These are phyloP conservation scores for Megastigmus dorsalis DNA, from an alignment of 2,888 invertebrate species.

Conservation along the genomic window DNA sequence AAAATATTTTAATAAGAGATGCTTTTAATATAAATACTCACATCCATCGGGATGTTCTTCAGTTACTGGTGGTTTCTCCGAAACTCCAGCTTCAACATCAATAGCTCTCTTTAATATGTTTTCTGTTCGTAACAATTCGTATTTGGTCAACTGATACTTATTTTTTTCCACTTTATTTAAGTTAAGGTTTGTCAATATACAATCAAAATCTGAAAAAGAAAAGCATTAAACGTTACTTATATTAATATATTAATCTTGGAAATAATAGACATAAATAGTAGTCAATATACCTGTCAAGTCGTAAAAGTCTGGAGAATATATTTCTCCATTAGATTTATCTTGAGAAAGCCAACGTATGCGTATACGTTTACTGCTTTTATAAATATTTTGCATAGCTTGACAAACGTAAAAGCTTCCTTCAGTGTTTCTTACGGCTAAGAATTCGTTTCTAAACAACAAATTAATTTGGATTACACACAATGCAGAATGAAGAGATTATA, in stretches of 20 bases:
- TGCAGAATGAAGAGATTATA: neutral
- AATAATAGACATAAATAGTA: neutral
- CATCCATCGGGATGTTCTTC: slow-evolving; percentile 91
- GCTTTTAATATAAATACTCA: slow-evolving; percentile 76
- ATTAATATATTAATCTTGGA: neutral
- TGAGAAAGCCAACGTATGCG: slow-evolving; percentile 93
- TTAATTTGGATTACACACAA: neutral
- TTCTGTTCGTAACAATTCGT: slow-evolving; percentile 86
- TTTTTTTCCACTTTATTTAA: slow-evolving; percentile 84
- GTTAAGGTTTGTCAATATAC: slow-evolving; percentile 90
- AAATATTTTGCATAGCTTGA: slow-evolving; percentile 93
- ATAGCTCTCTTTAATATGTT: slow-evolving; percentile 90
- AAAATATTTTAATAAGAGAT: too few species aligned
- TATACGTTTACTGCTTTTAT: slow-evolving; percentile 88
- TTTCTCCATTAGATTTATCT: slow-evolving; percentile 81
- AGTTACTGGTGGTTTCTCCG: slow-evolving; percentile 79
- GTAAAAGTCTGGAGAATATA: slow-evolving; percentile 92
- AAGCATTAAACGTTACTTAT: slow-evolving; percentile 51
- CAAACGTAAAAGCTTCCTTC: slow-evolving; percentile 93
- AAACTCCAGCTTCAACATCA: slow-evolving; percentile 85
- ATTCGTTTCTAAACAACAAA: slow-evolving; percentile 83
- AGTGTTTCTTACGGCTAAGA: slow-evolving; percentile 92
- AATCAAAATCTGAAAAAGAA: slow-evolving; percentile 83
- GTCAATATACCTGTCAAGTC: slow-evolving; percentile 84
- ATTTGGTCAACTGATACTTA: slow-evolving; percentile 81